Conservation (phyloP, 2,113 vertebrate genomes). For the Erinaceus europaeus region DNA sequence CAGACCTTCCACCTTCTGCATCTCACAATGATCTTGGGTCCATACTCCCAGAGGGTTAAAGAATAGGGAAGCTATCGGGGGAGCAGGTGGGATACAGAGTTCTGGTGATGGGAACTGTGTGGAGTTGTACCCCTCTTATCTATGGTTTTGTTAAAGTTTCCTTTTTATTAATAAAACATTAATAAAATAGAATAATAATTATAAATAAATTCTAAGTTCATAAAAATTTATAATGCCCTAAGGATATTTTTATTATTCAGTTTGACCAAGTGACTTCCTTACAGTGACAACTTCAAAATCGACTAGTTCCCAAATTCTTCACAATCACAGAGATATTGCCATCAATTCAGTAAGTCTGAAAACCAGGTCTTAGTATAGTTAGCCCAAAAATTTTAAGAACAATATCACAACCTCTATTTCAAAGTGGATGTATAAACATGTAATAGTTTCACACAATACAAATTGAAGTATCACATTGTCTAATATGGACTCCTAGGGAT, state of each 20-base stretch:
- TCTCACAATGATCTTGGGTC: too few species aligned
- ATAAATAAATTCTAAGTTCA: constrained; percentile 31
- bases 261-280: constrained; percentile 10
- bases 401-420: neutral
- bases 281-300: neutral
- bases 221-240: neutral
- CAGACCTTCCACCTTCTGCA: too few species aligned
- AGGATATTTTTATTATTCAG: constrained; percentile 26
- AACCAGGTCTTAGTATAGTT: neutral
- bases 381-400: neutral
- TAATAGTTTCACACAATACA: neutral
- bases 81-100: too few species aligned
- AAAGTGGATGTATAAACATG: neutral
- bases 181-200: too few species aligned
- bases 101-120: too few species aligned
- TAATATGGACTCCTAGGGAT: neutral
- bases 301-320: constrained; percentile 7
- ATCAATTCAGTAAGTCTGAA: neutral
- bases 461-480: neutral
- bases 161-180: too few species aligned
- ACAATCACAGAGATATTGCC: neutral
- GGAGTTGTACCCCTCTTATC: too few species aligned
- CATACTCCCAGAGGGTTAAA: too few species aligned
- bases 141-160: too few species aligned
- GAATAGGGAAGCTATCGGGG: too few species aligned